phyloP scores from a whole-genome alignment of 2,113 vertebrate species.

The Eira barbara region DNA sequence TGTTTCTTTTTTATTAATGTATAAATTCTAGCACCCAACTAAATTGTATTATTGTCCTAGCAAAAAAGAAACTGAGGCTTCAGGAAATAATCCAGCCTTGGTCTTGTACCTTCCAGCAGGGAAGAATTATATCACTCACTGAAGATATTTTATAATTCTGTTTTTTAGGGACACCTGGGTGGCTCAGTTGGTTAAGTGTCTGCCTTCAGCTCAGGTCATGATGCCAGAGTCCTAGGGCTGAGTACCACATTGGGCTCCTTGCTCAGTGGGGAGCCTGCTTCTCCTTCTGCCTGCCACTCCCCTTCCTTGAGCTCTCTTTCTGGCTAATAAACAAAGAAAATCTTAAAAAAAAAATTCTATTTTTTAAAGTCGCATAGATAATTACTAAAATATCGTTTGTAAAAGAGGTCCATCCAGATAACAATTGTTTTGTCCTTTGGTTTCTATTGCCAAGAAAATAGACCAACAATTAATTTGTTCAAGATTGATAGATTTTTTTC shows the following conservation, averaged over 20 bases:
- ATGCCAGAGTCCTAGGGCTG: too few species aligned
- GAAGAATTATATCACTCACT: not conserved
- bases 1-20: conserved; percentile 6
- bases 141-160: not conserved
- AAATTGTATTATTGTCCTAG: not conserved
- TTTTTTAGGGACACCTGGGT: not conserved
- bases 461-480: not conserved
- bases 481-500: not conserved
- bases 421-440: not conserved
- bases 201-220: not conserved
- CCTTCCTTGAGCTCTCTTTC: not conserved
- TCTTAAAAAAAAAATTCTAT: not conserved
- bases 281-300: not conserved
- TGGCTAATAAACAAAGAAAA: not conserved
- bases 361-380: not conserved
- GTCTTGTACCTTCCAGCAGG: not conserved
- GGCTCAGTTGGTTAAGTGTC: not conserved
- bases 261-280: not conserved
- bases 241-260: not conserved
- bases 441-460: conserved; percentile 3
- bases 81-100: not conserved
- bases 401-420: not conserved
- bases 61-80: not conserved
- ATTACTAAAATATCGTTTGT: not conserved
- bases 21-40: not conserved